Percentiles rank a stretch among this genome's conserved stretches.
phyloP scores from a whole-genome alignment of 2,113 vertebrate species.

The Cyprinodon variegatus region DNA sequence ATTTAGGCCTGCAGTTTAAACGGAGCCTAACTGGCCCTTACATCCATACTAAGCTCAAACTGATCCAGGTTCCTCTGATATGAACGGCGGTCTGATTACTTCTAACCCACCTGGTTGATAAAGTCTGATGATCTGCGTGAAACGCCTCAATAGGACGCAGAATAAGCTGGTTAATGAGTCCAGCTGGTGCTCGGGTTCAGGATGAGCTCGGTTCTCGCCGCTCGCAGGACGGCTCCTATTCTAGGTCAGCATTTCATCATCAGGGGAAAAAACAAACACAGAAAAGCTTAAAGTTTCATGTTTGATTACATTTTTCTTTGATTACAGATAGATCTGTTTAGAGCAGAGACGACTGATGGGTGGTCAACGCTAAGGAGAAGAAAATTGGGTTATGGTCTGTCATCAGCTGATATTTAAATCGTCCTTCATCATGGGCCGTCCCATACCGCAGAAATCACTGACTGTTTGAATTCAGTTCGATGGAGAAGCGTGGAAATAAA shows the following conservation, averaged over 20 bases:
- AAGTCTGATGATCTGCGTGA: too few species aligned
- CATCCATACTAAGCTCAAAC: too few species aligned
- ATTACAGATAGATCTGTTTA: background rate
- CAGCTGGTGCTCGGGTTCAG: background rate
- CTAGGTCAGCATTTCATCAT: background rate
- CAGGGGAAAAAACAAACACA: background rate
- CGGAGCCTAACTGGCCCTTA: too few species aligned
- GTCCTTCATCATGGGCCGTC: background rate
- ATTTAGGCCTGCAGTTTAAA: too few species aligned
- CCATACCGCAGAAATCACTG: background rate
- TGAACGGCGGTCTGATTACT: too few species aligned
- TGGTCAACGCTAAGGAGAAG: background rate
- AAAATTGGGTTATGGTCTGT: slow-evolving; percentile 20
- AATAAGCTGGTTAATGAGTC: too few species aligned
- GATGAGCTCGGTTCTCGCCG: background rate
- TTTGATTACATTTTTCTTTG: slow-evolving; percentile 27
- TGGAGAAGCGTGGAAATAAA: slow-evolving; percentile 1
- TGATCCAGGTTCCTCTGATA: too few species aligned
- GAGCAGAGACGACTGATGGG: slow-evolving; percentile 12
- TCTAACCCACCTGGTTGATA: too few species aligned
- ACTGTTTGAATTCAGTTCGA: background rate
- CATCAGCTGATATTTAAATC: slow-evolving; percentile 21
- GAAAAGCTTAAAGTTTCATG: slow-evolving; percentile 4
- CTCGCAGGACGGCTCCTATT: background rate
- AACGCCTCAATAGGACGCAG: too few species aligned